phyloP scores from a whole-genome alignment of 1,140 invertebrate genomes.

The Palaemon carinicauda region DNA sequence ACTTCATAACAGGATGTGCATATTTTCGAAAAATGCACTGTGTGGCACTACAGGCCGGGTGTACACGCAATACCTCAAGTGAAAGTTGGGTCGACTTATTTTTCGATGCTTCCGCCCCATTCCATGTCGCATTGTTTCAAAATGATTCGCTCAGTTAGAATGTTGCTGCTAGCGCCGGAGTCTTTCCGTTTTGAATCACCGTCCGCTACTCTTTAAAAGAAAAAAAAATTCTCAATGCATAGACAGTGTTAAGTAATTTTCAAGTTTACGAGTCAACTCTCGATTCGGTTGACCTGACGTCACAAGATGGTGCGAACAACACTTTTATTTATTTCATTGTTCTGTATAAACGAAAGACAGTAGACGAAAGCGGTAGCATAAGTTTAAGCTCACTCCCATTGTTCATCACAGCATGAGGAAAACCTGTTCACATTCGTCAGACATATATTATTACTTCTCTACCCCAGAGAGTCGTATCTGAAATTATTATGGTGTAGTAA shows the following conservation, averaged over 20 bases:
- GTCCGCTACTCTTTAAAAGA: not conserved
- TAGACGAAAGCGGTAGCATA: too few relatives aligned
- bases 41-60: not conserved
- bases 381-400: too few relatives aligned
- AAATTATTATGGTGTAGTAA: too few relatives aligned
- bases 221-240: not conserved
- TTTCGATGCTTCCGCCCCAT: constrained; percentile 13
- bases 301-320: not conserved
- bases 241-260: constrained; percentile 37
- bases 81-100: constrained; percentile 25
- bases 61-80: constrained; percentile 32
- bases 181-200: too few relatives aligned
- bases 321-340: not conserved
- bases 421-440: too few relatives aligned
- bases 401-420: too few relatives aligned
- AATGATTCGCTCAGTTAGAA: not conserved
- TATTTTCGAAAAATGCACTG: too few relatives aligned
- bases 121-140: not conserved
- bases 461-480: too few relatives aligned
- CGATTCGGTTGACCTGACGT: not conserved
- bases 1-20: too few relatives aligned
- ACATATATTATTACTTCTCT: too few relatives aligned
- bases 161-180: not conserved
- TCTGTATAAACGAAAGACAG: not conserved
- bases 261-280: constrained; percentile 27